Percentiles rank a stretch among this genome's conserved stretches.
Conservation (phyloP, 2,113 vertebrate species). For the Rhea americana region DNA sequence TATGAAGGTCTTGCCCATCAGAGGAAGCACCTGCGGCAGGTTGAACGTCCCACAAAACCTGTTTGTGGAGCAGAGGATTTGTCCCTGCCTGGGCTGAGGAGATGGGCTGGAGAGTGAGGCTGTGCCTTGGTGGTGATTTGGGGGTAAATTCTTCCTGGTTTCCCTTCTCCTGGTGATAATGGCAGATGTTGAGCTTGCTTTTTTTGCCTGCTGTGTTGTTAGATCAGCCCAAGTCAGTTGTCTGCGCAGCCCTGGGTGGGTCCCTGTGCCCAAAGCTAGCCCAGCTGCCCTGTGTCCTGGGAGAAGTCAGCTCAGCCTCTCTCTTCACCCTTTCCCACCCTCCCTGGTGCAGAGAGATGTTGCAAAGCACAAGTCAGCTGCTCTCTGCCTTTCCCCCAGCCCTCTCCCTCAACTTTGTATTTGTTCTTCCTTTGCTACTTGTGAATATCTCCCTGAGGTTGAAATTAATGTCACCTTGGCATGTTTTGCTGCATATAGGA, state of each 20-base stretch:
- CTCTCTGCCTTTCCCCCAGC: neutral
- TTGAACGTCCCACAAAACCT: neutral
- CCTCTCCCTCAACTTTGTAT: neutral
- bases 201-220: neutral
- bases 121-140: neutral
- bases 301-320: neutral
- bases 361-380: neutral
- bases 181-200: too few relatives aligned
- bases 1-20: neutral
- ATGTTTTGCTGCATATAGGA: neutral
- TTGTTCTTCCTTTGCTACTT: neutral
- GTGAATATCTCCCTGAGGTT: rapidly evolving
- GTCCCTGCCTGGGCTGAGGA: neutral
- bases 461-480: neutral
- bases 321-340: neutral
- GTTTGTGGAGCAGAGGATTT: neutral
- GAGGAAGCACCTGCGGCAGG: neutral
- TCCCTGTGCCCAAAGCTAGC: too few relatives aligned
- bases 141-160: neutral
- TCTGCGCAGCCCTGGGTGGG: too few relatives aligned
- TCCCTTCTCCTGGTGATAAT: too few relatives aligned
- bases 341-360: neutral
- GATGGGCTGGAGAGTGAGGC: neutral
- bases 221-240: neutral
- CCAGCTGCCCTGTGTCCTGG: too few relatives aligned